Evolutionary conservation across 1,140 invertebrate species (phyloP).

Genomic region (Bombus fervidus): DNA sequence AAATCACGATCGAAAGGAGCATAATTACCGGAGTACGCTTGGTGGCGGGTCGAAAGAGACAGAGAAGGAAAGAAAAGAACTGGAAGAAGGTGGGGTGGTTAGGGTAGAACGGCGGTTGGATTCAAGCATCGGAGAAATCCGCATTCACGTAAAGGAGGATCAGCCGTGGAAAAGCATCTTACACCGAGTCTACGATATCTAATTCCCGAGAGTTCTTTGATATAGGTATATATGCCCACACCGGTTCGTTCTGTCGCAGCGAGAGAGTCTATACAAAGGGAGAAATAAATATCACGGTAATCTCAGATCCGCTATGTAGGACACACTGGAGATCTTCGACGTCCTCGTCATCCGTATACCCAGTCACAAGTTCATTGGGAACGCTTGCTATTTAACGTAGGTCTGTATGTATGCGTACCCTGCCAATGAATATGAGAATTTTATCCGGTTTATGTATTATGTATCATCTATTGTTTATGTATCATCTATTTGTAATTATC

Average conservation of each 20-base stretch:
- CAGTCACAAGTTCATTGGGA: background rate
- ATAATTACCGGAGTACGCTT: constrained; percentile 29
- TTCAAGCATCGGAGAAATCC: constrained; percentile 48
- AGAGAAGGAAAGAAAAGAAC: constrained; percentile 4
- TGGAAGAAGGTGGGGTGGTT: background rate
- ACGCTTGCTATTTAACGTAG: background rate
- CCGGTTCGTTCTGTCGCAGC: constrained; percentile 39
- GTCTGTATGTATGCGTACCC: background rate
- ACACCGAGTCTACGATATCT: constrained; percentile 61
- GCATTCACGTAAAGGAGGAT: constrained; percentile 69
- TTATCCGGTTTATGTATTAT: background rate
- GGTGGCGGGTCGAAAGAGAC: constrained; percentile 2
- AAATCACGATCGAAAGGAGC: constrained; percentile 14
- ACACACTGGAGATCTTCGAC: constrained; percentile 39
- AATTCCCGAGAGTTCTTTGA: constrained; percentile 70
- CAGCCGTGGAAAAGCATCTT: constrained; percentile 72
- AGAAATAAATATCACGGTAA: constrained; percentile 71
- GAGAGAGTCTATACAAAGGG: constrained; percentile 61
- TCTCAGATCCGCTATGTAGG: constrained; percentile 58
- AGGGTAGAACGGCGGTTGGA: constrained; percentile 25
- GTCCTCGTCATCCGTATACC: background rate
- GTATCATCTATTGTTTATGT: too few relatives aligned
- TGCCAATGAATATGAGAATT: background rate
- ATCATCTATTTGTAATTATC: too few relatives aligned
- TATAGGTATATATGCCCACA: constrained; percentile 63